Conservation (phyloP, 2,888 invertebrate genomes). For the Trachelus iudaicus region DNA sequence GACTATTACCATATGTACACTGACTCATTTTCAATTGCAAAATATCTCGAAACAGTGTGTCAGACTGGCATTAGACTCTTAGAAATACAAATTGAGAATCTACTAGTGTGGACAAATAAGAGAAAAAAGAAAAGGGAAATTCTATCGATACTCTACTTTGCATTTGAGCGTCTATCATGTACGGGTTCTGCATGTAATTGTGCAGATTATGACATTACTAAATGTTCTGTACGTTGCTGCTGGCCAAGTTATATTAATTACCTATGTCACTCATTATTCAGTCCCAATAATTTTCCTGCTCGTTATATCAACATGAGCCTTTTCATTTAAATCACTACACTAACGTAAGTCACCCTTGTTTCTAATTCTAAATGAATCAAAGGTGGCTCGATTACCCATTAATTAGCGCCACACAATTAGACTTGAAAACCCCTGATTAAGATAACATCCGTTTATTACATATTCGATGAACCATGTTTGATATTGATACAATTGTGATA, state of each 20-base stretch:
- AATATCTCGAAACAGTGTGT: conserved; percentile 11
- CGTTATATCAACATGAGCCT: background rate
- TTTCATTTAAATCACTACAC: background rate
- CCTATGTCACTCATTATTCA: background rate
- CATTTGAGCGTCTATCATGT: background rate
- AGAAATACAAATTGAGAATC: background rate
- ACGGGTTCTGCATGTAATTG: background rate
- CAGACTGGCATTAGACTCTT: background rate
- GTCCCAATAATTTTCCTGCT: background rate
- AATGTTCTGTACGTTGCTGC: background rate
- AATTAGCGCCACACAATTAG: background rate
- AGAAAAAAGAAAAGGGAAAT: background rate
- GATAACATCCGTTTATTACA: background rate
- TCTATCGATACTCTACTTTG: background rate
- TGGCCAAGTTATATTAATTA: background rate
- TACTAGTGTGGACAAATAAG: background rate
- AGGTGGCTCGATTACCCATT: background rate
- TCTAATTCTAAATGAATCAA: background rate
- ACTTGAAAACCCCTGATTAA: background rate
- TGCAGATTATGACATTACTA: background rate
- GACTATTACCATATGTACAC: conserved; percentile 15
- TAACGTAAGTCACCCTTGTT: background rate
- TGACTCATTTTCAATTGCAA: conserved; percentile 20
- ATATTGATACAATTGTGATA: background rate
- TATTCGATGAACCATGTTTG: background rate